phyloP scores from a whole-genome alignment of 92 coral and sea anemone genomes.

The Epizoanthus fatuus region DNA sequence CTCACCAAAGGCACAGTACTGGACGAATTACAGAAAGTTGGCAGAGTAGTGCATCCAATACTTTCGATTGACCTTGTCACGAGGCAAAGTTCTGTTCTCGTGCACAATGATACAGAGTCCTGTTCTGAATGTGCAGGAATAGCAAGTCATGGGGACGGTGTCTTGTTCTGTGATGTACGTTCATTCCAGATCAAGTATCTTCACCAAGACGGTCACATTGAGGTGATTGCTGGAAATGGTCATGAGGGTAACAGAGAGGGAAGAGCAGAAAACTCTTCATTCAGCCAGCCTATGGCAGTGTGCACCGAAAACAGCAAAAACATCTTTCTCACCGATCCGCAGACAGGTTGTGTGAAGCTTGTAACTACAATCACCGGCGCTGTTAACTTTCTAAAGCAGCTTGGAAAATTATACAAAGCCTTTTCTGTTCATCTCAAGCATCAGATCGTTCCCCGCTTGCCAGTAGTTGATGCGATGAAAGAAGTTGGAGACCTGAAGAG shows the following conservation, averaged over 20 bases:
- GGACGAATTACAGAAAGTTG: constrained; percentile 24
- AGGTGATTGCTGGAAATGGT: constrained; percentile 40
- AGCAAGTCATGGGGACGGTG: no score
- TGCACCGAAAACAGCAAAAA: constrained; percentile 35
- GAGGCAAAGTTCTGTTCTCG: constrained; percentile 28
- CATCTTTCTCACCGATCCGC: constrained; percentile 32
- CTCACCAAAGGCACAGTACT: constrained; percentile 40
- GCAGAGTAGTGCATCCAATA: constrained; percentile 52
- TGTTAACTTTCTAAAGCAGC: constrained; percentile 9
- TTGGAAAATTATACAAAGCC: constrained; percentile 33
- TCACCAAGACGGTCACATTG: constrained; percentile 25
- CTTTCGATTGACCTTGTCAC: constrained; percentile 32
- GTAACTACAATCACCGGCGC: constrained; percentile 20
- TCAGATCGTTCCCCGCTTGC: neutral
- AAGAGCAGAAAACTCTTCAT: constrained; percentile 23
- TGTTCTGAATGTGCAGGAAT: no score
- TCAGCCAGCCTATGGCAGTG: constrained; percentile 20
- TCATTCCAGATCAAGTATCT: neutral
- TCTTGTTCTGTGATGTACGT: no score
- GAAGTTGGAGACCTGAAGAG: constrained; percentile 36
- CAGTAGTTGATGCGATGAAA: constrained; percentile 12
- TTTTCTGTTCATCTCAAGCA: constrained; percentile 42
- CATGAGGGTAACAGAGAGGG: constrained; percentile 34
- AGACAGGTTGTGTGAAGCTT: constrained; percentile 28
- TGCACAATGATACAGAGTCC: no score